Percentiles rank a stretch among this genome's conserved stretches.
Evolutionary conservation across 1,140 invertebrate species (phyloP).

Genomic region (Ips nitidus): DNA sequence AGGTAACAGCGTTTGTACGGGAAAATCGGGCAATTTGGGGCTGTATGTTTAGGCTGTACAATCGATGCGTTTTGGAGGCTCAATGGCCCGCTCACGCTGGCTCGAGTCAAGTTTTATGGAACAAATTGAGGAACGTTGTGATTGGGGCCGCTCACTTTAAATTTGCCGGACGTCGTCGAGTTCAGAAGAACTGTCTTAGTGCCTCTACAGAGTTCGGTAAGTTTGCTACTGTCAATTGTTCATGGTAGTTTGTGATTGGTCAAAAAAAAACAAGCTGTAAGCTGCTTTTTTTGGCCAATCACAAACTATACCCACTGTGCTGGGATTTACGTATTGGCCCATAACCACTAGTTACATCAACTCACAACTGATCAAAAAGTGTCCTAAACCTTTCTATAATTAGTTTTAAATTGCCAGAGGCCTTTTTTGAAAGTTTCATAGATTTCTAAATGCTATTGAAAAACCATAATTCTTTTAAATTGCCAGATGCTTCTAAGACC

Average conservation of each 20-base stretch:
- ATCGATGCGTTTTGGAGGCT: conserved; percentile 84
- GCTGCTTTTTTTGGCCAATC: too few relatives aligned
- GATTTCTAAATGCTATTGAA: too few relatives aligned
- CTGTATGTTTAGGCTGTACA: conserved; percentile 58
- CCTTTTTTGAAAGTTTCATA: too few relatives aligned
- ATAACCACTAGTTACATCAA: background rate
- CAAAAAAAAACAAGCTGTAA: too few relatives aligned
- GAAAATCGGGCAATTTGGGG: background rate
- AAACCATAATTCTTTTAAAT: too few relatives aligned
- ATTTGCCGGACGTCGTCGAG: conserved; percentile 65
- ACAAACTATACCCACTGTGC: too few relatives aligned
- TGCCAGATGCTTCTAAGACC: too few relatives aligned
- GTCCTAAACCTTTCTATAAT: too few relatives aligned
- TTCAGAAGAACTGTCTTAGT: conserved; percentile 54
- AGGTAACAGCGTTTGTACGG: conserved; percentile 40
- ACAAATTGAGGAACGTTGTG: conserved; percentile 90
- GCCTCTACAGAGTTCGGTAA: conserved; percentile 52
- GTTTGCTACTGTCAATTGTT: background rate
- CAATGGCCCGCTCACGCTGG: conserved; percentile 84
- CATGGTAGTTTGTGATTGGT: too few relatives aligned
- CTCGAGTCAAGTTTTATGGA: conserved; percentile 84
- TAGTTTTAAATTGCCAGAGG: too few relatives aligned
- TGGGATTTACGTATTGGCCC: background rate
- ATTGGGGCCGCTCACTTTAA: conserved; percentile 86
- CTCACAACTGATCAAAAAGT: too few relatives aligned